Evolutionary conservation across 64 coral and sea anemone genomes (phyloP).

Genomic region (Porites lutea): DNA sequence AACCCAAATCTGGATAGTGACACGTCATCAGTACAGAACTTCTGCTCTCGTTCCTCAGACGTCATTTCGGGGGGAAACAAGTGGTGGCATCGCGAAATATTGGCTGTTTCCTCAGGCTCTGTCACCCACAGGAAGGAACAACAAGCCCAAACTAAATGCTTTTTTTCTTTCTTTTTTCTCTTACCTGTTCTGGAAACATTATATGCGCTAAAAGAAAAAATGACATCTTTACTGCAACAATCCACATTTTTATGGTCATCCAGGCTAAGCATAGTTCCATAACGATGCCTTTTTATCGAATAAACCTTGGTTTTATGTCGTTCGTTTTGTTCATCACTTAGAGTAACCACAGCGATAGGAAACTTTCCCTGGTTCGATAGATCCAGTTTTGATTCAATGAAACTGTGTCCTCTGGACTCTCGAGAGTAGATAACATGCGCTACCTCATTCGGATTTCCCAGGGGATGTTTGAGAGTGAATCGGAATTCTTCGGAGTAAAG

Average conservation of each 20-base stretch:
- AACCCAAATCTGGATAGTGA: too few species aligned
- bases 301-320: neutral
- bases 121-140: too few species aligned
- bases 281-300: neutral
- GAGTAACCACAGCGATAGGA: neutral
- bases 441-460: slow-evolving; percentile 10
- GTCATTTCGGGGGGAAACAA: too few species aligned
- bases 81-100: too few species aligned
- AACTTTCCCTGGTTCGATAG: neutral
- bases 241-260: neutral
- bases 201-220: slow-evolving; percentile 1
- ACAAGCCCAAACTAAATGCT: too few species aligned
- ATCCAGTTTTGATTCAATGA: neutral
- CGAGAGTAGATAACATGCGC: slow-evolving; percentile 5
- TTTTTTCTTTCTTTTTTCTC: neutral
- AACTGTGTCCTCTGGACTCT: neutral
- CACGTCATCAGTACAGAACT: too few species aligned
- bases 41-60: too few species aligned
- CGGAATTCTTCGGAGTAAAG: neutral
- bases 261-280: neutral
- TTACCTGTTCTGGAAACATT: neutral
- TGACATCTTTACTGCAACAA: neutral
- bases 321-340: neutral
- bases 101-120: too few species aligned
- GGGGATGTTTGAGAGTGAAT: neutral